phyloP scores from a whole-genome alignment of 2,888 invertebrate genomes.

The Aleiodes alternator region DNA sequence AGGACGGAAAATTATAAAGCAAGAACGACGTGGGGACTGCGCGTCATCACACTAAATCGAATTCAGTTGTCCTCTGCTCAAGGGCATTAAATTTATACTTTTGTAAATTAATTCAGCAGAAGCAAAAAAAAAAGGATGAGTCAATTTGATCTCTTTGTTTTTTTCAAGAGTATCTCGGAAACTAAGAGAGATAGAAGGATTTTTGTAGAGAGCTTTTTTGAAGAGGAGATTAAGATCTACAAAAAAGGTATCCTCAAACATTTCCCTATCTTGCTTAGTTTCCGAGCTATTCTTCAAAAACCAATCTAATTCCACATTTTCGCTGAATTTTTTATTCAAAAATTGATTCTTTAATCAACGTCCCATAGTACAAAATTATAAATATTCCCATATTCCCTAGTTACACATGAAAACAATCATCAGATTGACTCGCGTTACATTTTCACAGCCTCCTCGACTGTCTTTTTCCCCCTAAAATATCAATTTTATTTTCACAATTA shows the following conservation, averaged over 20 bases:
- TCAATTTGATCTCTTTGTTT: too few species aligned
- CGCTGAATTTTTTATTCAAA: neutral
- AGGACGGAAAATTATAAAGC: constrained; percentile 58
- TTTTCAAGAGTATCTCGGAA: too few species aligned
- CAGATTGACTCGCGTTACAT: constrained; percentile 40
- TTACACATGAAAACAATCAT: constrained; percentile 4
- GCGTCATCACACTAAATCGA: constrained; percentile 31
- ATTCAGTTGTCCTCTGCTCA: constrained; percentile 17
- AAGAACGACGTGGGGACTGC: constrained; percentile 33
- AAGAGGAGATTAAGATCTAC: too few species aligned
- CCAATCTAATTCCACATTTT: neutral
- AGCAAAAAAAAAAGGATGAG: too few species aligned
- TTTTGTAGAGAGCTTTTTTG: too few species aligned
- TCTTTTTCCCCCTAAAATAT: neutral
- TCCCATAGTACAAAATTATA: constrained; percentile 18
- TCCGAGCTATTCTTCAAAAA: neutral
- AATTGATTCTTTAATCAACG: neutral
- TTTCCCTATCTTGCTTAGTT: neutral
- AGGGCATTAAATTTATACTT: constrained; percentile 3
- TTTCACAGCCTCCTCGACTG: constrained; percentile 39
- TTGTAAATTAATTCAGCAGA: too few species aligned
- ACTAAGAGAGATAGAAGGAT: too few species aligned
- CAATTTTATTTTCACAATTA: neutral
- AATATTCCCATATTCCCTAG: constrained; percentile 11
- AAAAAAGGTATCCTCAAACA: too few species aligned